Evolutionary conservation across 2,888 invertebrate genomes (phyloP), one percentile per base, ranked within the genome.

Genomic region (Bursaphelenchus okinawaensis): DNA sequence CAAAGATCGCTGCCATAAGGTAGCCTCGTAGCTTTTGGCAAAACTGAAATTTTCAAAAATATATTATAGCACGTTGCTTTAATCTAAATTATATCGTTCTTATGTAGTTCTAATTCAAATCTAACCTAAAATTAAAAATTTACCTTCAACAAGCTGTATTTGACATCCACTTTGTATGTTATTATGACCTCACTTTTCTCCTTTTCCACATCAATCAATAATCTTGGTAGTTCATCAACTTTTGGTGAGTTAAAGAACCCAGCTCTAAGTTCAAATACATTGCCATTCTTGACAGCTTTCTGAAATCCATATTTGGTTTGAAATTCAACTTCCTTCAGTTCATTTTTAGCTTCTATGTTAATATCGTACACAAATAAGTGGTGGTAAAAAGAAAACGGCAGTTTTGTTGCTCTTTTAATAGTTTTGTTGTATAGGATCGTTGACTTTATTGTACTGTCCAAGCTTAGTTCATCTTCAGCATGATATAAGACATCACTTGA

Each of bases 111-210:
- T n/a, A n/a, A n/a, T n/a, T n/a, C 31, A 29, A 4, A 40, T 16
- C n/a, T 4, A 40, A 40, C 1, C 40, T 16, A 40, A 3, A 40
- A 40, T 4, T 6, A n/a, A 40, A 40, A 40, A 16, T n/a, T 40
- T 28, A 56, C 56, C 56, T 56, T 56, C 19, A 56, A 24, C 29
- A 56, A 24, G 20, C 26, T 56, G 6, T 22, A 56, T 12, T 19
- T 27, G 12, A 19, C 20, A 26, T 56, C 24, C 23, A 56, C 4
- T 16, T 28, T 24, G 56, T 27, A 24, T 9, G n/a, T n/a, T 4
- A 56, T 4, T 19, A 9, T 28, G 2, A 56, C 4, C 6, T 56
- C 26, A 16, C 24, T 28, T 27, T 1, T 19, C 26, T 52, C 22
- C 20, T 19, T 22, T 23, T 27, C 56, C 12, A 40, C 3, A 12